Base-by-base conservation (phyloP, 2,113 vertebrate species). In the Myiopsitta monachus region DNA sequence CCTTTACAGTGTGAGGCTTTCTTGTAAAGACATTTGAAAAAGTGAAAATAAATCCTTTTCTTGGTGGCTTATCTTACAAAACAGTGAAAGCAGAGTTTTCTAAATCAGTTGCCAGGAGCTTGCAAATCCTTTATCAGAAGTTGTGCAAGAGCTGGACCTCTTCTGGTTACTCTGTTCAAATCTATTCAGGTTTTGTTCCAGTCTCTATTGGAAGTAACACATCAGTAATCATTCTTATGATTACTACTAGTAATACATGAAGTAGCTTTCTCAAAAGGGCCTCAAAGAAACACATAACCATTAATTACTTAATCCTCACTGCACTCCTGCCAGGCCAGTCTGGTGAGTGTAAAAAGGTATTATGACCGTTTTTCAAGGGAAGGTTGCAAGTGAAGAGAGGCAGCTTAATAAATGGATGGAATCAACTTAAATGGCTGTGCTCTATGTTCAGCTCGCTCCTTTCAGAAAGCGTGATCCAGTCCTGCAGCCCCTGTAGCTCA, bases 11-110 rank as follows among this genome's bases (percentile, higher is more conserved):
- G 31, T 1, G 3, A 64, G 11, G 10, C 17, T 39, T 81, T 87
- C 84, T 77, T 1, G 57, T 15, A 81, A 90, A 84, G 33, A 10
- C 27, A 9, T 44, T 83, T 83, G 57, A 83, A 86, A 83, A 89
- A 72, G 21, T 39, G 73, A 57, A 52, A 94, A 87, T 31, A 83
- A 96, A 30, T 87, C 44, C 77, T 83, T 92, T 80, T 63, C 62
- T 75, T 79, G 43, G 57, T 83, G 31, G 67, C 75, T 95, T 96
- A 87, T 90, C 89, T 85, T 88, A 85, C 24, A 77, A 62, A 95
- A 31, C 7, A 55, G 18, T 59, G 63, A 27, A 47, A 2, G 4
- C 16, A 5, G 66, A 59, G 36, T 70, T 94, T 94, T 69, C 44
- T 68, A 44, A 79, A 85, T 64, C 51, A 75, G 13, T 77, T 83